These are phyloP conservation scores for Cheilosia soror DNA, from an alignment of 2,888 invertebrate genomes.

Conservation along the genomic window DNA sequence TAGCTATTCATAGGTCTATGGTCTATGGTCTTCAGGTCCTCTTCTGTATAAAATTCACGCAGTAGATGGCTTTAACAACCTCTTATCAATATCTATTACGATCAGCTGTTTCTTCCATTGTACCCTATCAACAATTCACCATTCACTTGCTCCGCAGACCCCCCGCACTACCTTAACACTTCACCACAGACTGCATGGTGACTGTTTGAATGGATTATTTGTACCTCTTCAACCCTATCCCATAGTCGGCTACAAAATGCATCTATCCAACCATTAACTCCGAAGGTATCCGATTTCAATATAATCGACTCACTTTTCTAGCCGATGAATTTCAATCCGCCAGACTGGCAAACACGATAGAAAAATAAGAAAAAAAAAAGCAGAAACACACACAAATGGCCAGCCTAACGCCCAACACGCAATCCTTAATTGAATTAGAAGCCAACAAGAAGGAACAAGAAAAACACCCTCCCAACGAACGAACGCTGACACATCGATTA, in stretches of 20 bases:
- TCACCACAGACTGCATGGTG: slow-evolving; percentile 64
- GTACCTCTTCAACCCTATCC: neutral
- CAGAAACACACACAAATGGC: slow-evolving; percentile 4
- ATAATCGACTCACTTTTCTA: slow-evolving; percentile 75
- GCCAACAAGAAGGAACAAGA: slow-evolving; percentile 44
- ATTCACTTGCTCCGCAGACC: neutral
- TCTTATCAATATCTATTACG: too few relatives aligned
- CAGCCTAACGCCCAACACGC: slow-evolving; percentile 53
- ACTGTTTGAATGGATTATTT: slow-evolving; percentile 61
- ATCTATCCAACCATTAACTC: slow-evolving; percentile 57
- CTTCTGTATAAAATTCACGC: too few relatives aligned
- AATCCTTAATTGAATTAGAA: slow-evolving; percentile 74
- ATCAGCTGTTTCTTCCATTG: neutral
- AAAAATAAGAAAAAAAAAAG: slow-evolving; percentile 21
- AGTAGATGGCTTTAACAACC: too few relatives aligned
- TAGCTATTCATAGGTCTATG: too few relatives aligned
- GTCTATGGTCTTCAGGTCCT: too few relatives aligned
- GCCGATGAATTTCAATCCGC: slow-evolving; percentile 65
- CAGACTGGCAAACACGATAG: slow-evolving; percentile 13
- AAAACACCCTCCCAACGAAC: slow-evolving; percentile 10
- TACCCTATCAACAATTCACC: neutral
- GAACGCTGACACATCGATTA: slow-evolving; percentile 67
- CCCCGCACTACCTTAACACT: neutral
- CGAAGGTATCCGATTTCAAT: slow-evolving; percentile 67
- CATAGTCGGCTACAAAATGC: slow-evolving; percentile 38